A percentile compares a stretch with the other conserved stretches of the same genome.
These are phyloP conservation scores for Euwallacea fornicatus DNA, from an alignment of 1,140 invertebrate genomes.

Conservation along the genomic window DNA sequence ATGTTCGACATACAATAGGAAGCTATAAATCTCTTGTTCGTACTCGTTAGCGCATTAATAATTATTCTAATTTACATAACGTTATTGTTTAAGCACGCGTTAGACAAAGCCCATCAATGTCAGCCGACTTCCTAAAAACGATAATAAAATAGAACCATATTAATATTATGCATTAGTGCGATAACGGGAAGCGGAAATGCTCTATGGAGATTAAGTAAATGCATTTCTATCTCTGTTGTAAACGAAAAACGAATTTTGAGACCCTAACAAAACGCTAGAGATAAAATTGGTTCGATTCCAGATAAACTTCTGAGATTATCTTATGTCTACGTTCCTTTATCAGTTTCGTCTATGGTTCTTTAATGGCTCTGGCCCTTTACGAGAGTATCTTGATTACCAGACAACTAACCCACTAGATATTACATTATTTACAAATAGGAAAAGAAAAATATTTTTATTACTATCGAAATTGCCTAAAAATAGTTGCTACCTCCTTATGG, in stretches of 20 bases:
- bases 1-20: neutral
- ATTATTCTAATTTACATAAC: neutral
- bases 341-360: too few relatives aligned
- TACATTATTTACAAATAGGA: too few relatives aligned
- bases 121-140: conserved; percentile 18
- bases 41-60: neutral
- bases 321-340: too few relatives aligned
- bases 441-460: too few relatives aligned
- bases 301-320: neutral
- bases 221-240: neutral
- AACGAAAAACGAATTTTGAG: conserved; percentile 4
- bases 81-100: neutral
- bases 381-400: too few relatives aligned
- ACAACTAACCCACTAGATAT: too few relatives aligned
- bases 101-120: conserved; percentile 7
- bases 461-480: too few relatives aligned
- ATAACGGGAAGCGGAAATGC: conserved; percentile 19
- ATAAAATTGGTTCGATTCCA: neutral
- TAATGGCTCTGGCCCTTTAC: too few relatives aligned
- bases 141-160: conserved; percentile 15
- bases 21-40: neutral
- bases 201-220: conserved; percentile 11
- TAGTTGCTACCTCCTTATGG: too few relatives aligned
- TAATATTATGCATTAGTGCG: conserved; percentile 23
- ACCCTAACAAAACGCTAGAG: neutral